These are phyloP conservation scores for Ptychodera flava DNA, from an alignment of 35 echinoderm and acorn worm genomes.

Conservation along the genomic window DNA sequence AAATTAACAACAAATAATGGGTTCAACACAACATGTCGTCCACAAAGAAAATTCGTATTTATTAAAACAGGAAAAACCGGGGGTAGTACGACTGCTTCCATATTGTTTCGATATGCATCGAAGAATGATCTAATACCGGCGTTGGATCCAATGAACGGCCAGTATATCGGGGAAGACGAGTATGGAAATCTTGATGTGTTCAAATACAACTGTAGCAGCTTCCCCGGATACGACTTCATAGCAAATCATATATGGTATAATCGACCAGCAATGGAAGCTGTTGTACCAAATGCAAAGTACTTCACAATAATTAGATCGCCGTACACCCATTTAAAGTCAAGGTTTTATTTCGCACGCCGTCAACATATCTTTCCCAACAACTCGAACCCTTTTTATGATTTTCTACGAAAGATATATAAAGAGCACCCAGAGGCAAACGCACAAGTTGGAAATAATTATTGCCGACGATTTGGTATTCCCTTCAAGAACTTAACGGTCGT, in stretches of 20 bases:
- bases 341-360: background rate
- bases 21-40: background rate
- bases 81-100: background rate
- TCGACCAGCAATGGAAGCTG: background rate
- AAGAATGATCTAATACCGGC: background rate
- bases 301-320: background rate
- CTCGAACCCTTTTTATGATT: background rate
- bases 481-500: background rate
- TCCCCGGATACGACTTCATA: background rate
- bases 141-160: background rate
- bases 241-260: background rate
- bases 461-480: background rate
- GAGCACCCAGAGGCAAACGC: background rate
- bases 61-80: background rate
- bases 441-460: background rate
- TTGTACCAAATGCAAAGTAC: background rate
- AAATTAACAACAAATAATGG: too few relatives aligned
- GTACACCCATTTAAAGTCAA: background rate
- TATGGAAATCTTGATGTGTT: background rate
- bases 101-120: background rate
- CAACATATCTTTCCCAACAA: background rate
- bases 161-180: background rate
- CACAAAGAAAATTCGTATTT: background rate
- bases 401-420: too few relatives aligned
- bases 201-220: background rate